Evolutionary conservation across 2,113 vertebrate species (phyloP), one percentile per base, ranked within the genome.

Genomic region (Gobio gobio): DNA sequence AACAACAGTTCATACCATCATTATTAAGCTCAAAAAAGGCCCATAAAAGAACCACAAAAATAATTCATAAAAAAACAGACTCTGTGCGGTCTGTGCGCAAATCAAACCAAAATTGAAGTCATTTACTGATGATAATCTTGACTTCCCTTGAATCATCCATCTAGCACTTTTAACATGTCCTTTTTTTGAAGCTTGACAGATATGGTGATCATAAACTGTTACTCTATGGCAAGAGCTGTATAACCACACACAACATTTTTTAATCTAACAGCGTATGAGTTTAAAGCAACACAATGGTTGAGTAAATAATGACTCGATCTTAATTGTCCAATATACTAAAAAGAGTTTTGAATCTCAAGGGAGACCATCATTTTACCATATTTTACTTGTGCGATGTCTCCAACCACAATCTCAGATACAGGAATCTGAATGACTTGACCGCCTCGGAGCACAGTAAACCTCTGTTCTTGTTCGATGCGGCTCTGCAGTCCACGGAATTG

Each of bases 401-500:
- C 97, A 3, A 96, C 97, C 6, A 97, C 95, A 20, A 98, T 93
- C 12, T 97, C 96, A 0, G 96, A 91, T 79, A 97, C 96, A 0
- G 95, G 96, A 87, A 97, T 93, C 88, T 97, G 97, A 8, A 95
- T 85, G 83, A 96, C 91, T 86, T 96, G 96, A 0, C 95, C 95
- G 0, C 91, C 94, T 78, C 97, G 94, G 78, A 97, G 80, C 7
- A 96, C 95, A 0, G 91, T 90, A 86, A 96, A 95, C 89, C 91
- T 94, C 91, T 96, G 96, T 89, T 97, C 97, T 90, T 96, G 96
- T 86, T 97, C 96, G 2, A 98, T 97, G 82, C 96, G 97, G 86
- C 91, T 97, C 93, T 98, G 97, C 22, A 98, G 95, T 43, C 97
- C 96, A 0, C 96, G 95, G 89, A 98, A 98, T 91, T 98, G 97